A percentile compares a stretch with the other conserved stretches of the same genome.
Conservation (phyloP, 2,113 vertebrate genomes). For the Bos taurus region DNA sequence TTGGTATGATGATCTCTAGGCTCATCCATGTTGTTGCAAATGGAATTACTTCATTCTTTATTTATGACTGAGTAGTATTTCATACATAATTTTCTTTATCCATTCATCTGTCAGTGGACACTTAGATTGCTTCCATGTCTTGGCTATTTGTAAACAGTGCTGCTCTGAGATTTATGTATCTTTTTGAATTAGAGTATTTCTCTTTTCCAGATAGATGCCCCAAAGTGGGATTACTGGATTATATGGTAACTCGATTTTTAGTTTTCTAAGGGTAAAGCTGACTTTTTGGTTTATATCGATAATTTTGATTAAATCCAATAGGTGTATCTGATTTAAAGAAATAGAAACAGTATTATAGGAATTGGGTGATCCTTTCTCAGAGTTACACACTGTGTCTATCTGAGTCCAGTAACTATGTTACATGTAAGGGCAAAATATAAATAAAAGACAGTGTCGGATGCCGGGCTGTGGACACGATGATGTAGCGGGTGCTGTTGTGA, state of each 20-base stretch:
- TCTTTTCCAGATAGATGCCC: background rate
- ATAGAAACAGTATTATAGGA: background rate
- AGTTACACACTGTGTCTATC: background rate
- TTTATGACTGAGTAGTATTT: background rate
- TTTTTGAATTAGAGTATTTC: background rate
- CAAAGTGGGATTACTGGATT: background rate
- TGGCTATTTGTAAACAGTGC: background rate
- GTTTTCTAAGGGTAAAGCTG: background rate
- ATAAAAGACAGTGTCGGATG: background rate
- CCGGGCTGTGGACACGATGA: rapidly evolving
- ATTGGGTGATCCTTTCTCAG: background rate
- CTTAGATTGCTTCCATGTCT: background rate
- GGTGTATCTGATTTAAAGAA: background rate
- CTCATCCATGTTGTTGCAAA: background rate
- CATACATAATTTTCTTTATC: background rate
- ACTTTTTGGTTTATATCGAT: background rate
- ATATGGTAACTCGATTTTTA: background rate
- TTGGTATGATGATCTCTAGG: background rate
- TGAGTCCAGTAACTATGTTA: background rate
- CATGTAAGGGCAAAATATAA: rapidly evolving
- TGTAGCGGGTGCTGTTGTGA: rapidly evolving
- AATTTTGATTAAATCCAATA: background rate
- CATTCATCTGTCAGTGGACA: background rate
- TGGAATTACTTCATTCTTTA: background rate
- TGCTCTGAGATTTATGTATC: background rate